Conservation (phyloP, 1,140 invertebrate genomes). For the Meloidogyne chitwoodi region DNA sequence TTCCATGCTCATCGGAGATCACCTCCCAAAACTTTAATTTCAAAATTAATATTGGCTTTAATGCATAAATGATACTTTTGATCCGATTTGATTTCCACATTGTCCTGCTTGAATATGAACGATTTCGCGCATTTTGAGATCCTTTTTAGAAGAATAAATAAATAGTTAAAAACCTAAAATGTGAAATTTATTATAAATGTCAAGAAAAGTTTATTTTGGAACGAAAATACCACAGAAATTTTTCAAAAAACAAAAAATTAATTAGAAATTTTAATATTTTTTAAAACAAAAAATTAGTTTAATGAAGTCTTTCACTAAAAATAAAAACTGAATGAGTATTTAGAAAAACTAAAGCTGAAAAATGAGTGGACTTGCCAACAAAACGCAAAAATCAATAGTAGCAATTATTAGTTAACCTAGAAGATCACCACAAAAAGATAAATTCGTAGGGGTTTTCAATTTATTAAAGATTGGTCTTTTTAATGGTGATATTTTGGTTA, state of each 20-base stretch:
- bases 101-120: constrained; percentile 81
- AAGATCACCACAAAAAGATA: not conserved
- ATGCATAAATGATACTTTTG: constrained; percentile 69
- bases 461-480: not conserved
- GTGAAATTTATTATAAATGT: not conserved
- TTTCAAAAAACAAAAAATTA: not conserved
- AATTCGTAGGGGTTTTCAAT: not conserved
- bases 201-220: too few relatives aligned
- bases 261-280: not conserved
- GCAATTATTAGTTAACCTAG: not conserved
- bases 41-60: not conserved
- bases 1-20: constrained; percentile 63
- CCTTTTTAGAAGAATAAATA: not conserved
- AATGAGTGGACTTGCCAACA: not conserved
- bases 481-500: not conserved
- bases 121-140: not conserved
- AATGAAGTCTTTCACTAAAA: not conserved
- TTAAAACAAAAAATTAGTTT: not conserved
- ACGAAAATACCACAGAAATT: too few relatives aligned
- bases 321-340: not conserved
- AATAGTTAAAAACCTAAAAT: not conserved
- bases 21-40: constrained; percentile 59
- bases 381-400: not conserved
- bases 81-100: constrained; percentile 88
- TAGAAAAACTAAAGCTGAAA: not conserved